Conservation (phyloP, 2,113 vertebrate species). For the Acrocephalus arundinaceus region DNA sequence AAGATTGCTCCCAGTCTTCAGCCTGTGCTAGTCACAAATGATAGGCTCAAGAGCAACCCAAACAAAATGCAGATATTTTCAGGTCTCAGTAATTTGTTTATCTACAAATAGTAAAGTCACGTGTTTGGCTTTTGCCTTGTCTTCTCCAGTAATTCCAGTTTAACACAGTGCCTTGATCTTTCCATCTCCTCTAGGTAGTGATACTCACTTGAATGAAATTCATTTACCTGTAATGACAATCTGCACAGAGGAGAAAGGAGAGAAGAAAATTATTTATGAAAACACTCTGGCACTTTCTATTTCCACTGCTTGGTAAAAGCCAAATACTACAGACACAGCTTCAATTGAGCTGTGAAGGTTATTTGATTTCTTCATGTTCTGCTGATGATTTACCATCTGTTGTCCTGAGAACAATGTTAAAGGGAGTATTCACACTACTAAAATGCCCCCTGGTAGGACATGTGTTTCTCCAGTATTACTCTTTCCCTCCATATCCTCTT, state of each 20-base stretch:
- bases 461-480: not conserved
- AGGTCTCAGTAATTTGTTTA: not conserved
- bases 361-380: constrained; percentile 47
- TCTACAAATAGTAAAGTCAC: not conserved
- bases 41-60: not conserved
- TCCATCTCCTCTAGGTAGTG: not conserved
- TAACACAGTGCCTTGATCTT: not conserved
- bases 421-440: not conserved
- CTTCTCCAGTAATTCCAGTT: not conserved
- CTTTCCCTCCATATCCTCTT: not conserved
- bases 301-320: constrained; percentile 16
- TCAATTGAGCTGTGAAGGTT: constrained; percentile 47
- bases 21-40: not conserved
- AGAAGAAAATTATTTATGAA: not conserved
- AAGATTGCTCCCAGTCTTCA: not conserved
- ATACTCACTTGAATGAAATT: not conserved
- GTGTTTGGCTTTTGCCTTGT: not conserved
- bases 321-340: not conserved
- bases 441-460: not conserved
- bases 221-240: constrained; percentile 31
- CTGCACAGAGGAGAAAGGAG: not conserved
- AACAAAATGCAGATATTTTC: not conserved
- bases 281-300: not conserved
- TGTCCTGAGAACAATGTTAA: constrained; percentile 24
- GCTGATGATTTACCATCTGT: constrained; percentile 47